These are phyloP conservation scores for Ruditapes philippinarum DNA, from an alignment of 1,140 invertebrate species.

Conservation along the genomic window DNA sequence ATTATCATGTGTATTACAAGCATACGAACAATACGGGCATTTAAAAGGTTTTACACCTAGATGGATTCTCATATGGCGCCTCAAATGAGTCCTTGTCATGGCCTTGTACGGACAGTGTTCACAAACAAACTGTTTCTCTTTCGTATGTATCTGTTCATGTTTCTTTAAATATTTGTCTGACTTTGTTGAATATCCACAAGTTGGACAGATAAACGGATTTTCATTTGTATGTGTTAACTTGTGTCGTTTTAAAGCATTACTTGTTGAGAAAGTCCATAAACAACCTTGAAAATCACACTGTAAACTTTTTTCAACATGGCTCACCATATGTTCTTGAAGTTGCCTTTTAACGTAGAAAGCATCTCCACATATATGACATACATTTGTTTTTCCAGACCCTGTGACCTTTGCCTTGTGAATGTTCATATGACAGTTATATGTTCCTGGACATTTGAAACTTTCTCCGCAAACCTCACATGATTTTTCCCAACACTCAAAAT, in stretches of 20 bases:
- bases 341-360: slow-evolving; percentile 88
- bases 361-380: slow-evolving; percentile 89
- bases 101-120: slow-evolving; percentile 90
- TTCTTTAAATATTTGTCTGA: slow-evolving; percentile 93
- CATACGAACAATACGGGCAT: slow-evolving; percentile 93
- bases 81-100: slow-evolving; percentile 79
- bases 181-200: slow-evolving; percentile 90
- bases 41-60: slow-evolving; percentile 94
- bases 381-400: slow-evolving; percentile 72
- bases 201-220: slow-evolving; percentile 89
- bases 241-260: slow-evolving; percentile 79
- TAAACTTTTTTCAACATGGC: slow-evolving; percentile 89
- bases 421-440: slow-evolving; percentile 77
- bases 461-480: slow-evolving; percentile 81
- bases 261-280: slow-evolving; percentile 86
- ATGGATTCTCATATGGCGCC: slow-evolving; percentile 92
- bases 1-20: slow-evolving; percentile 94
- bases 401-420: slow-evolving; percentile 76
- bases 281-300: slow-evolving; percentile 88
- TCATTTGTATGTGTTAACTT: slow-evolving; percentile 83
- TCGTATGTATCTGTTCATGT: slow-evolving; percentile 87
- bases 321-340: slow-evolving; percentile 89
- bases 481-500: slow-evolving; percentile 75
- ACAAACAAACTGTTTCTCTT: slow-evolving; percentile 89
- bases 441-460: slow-evolving; percentile 76